A percentile compares a stretch with the other conserved stretches of the same genome.
phyloP scores from a whole-genome alignment of 2,888 invertebrate genomes.

The Marronus borbonicus region DNA sequence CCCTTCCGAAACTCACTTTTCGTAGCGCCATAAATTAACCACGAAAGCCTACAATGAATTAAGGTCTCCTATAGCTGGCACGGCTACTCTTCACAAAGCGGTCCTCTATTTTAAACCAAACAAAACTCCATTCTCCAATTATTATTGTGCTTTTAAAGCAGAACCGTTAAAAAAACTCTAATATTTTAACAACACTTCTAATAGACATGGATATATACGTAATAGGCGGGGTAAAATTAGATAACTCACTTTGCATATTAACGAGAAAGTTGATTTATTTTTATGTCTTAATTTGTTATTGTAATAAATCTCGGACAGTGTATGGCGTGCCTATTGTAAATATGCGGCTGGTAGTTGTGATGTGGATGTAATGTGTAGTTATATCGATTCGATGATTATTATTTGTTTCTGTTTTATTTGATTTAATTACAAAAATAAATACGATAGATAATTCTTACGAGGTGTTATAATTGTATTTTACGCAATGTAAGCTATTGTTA shows the following conservation, averaged over 20 bases:
- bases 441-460: too few species aligned
- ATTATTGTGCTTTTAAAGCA: conserved; percentile 26
- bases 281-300: conserved; percentile 45
- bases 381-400: conserved; percentile 3
- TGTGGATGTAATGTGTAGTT: conserved; percentile 11
- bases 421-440: background rate
- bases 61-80: conserved; percentile 25
- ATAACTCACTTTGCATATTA: conserved; percentile 45
- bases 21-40: conserved; percentile 33
- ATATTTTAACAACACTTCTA: conserved; percentile 26
- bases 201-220: conserved; percentile 15
- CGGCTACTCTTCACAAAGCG: conserved; percentile 13
- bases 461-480: too few species aligned
- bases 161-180: conserved; percentile 28
- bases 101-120: conserved; percentile 34
- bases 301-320: conserved; percentile 28
- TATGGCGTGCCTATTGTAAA: conserved; percentile 23
- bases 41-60: conserved; percentile 35
- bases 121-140: conserved; percentile 34
- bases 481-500: too few species aligned
- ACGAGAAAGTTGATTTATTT: conserved; percentile 44
- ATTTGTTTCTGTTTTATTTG: conserved; percentile 22
- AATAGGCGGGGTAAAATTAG: conserved; percentile 44
- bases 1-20: conserved; percentile 29
- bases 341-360: conserved; percentile 7